A percentile compares a stretch with the other conserved stretches of the same genome.
These are phyloP conservation scores for Andricus quercusramuli DNA, from an alignment of 2,888 invertebrate genomes.

Conservation along the genomic window DNA sequence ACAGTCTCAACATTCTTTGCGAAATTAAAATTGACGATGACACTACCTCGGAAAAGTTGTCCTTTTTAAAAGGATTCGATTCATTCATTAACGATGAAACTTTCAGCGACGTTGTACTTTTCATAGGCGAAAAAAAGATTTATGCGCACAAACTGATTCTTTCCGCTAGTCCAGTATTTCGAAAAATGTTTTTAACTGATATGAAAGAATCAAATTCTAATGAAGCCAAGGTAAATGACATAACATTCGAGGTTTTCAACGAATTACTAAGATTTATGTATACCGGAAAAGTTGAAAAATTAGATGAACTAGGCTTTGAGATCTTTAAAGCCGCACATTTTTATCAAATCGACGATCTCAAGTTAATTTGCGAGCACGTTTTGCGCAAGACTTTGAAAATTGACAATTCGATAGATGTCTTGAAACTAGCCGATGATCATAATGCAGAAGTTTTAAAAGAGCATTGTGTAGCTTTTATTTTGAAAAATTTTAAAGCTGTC, in stretches of 20 bases:
- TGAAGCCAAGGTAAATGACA: not conserved
- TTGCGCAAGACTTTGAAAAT: not conserved
- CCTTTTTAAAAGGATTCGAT: not conserved
- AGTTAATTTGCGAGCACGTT: not conserved
- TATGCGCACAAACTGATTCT: not conserved
- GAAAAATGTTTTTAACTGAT: not conserved
- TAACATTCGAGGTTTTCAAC: not conserved
- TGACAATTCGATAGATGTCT: no score
- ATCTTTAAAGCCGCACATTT: not conserved
- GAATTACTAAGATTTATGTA: slow-evolving; percentile 34
- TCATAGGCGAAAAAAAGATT: not conserved
- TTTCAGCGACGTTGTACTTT: not conserved
- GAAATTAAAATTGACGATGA: no score
- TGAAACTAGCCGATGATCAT: not conserved
- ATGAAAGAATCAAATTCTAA: not conserved
- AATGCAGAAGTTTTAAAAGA: not conserved
- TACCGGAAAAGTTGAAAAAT: slow-evolving; percentile 32
- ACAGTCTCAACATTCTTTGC: no score
- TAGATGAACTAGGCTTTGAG: not conserved
- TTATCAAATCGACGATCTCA: not conserved
- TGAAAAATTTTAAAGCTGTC: no score
- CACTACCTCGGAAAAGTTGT: no score
- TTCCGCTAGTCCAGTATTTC: not conserved
- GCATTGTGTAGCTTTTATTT: not conserved
- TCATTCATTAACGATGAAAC: not conserved